Conservation (phyloP, 2,113 vertebrate species). For the Crotalus tigris region DNA sequence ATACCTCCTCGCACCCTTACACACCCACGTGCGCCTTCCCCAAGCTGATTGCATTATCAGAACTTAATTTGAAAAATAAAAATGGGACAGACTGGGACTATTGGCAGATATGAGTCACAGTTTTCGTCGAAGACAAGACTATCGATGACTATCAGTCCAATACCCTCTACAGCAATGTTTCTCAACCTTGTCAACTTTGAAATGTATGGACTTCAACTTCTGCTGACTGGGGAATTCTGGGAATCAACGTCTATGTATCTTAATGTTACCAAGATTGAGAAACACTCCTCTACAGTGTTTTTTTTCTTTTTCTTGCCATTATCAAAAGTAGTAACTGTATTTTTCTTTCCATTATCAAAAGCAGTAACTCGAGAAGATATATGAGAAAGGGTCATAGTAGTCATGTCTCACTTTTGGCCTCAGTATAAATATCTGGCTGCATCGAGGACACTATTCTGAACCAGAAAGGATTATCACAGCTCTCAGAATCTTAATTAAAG, state of each 20-base stretch:
- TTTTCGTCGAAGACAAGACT: background rate
- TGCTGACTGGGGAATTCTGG: background rate
- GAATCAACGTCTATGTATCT: background rate
- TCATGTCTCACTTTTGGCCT: background rate
- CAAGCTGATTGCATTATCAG: background rate
- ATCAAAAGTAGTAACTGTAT: background rate
- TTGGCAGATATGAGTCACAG: background rate
- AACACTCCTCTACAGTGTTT: background rate
- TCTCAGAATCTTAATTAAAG: background rate
- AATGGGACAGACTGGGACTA: background rate
- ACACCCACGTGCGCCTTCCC: fast-evolving
- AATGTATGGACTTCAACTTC: background rate
- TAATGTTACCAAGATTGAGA: background rate
- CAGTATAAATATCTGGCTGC: background rate
- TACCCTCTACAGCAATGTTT: background rate
- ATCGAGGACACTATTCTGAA: background rate
- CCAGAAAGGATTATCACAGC: background rate
- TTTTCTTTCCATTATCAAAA: background rate
- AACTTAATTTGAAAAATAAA: background rate
- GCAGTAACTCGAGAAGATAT: background rate
- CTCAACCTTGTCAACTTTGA: background rate
- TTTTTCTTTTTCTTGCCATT: background rate
- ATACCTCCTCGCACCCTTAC: background rate
- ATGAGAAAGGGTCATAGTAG: background rate
- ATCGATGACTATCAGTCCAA: background rate